phyloP scores from a whole-genome alignment of 2,888 invertebrate species.

The Acholoe squamosa region DNA sequence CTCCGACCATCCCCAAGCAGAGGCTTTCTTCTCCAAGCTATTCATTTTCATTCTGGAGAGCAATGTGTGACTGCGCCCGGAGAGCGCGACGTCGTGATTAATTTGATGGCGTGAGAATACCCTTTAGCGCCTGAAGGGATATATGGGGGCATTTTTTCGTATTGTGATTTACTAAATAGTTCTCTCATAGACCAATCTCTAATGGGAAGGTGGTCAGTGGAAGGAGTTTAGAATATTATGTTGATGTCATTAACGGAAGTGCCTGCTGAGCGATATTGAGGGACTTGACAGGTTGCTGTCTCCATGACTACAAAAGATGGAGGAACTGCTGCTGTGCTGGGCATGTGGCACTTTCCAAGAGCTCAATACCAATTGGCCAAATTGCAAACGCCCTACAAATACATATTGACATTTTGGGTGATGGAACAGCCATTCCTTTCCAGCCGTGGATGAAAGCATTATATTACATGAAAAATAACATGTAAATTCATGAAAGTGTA shows the following conservation, averaged over 20 bases:
- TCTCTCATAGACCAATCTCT: background rate
- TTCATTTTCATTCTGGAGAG: background rate
- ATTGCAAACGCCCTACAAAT: too few relatives aligned
- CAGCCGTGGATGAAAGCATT: too few relatives aligned
- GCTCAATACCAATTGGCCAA: too few relatives aligned
- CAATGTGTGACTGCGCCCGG: background rate
- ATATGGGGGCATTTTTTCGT: background rate
- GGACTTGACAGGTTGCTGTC: background rate
- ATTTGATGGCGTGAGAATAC: background rate
- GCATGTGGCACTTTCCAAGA: too few relatives aligned
- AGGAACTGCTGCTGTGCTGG: background rate
- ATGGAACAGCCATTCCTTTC: too few relatives aligned
- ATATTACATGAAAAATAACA: too few relatives aligned
- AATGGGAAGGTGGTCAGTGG: background rate
- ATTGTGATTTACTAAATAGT: slow-evolving; percentile 13
- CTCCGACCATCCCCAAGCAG: background rate
- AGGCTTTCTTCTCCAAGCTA: background rate
- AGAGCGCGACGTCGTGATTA: background rate
- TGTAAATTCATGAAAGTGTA: too few relatives aligned
- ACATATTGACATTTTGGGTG: too few relatives aligned
- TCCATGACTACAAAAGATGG: background rate
- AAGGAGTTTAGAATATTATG: background rate
- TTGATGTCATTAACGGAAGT: background rate
- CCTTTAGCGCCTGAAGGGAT: background rate
- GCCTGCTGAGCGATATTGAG: background rate